These are phyloP conservation scores for Cyprinella venusta DNA, from an alignment of 2,797 vertebrate species.

Conservation along the genomic window DNA sequence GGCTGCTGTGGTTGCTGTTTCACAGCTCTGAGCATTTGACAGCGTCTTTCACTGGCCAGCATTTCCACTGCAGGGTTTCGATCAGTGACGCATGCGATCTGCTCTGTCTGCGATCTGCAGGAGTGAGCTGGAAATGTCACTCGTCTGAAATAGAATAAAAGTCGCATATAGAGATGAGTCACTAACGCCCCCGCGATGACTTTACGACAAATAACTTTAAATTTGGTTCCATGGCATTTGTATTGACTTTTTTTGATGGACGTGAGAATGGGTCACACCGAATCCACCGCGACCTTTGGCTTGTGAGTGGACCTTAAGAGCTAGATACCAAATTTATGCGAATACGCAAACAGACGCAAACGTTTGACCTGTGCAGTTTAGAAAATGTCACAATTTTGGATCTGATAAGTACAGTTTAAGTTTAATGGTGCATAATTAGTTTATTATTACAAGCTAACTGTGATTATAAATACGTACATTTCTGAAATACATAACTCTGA, in stretches of 20 bases:
- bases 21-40: slow-evolving; percentile 64
- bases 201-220: slow-evolving; percentile 26
- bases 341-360: not conserved
- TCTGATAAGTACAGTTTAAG: not conserved
- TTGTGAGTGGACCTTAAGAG: not conserved
- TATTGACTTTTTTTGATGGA: not conserved
- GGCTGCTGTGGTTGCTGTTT: slow-evolving; percentile 65
- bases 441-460: not conserved
- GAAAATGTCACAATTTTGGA: not conserved
- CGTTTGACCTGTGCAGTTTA: not conserved
- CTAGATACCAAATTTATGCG: not conserved
- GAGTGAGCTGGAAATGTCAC: slow-evolving; percentile 53
- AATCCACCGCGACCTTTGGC: not conserved
- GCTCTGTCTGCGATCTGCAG: slow-evolving; percentile 15
- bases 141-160: slow-evolving; percentile 44
- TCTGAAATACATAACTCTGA: no score
- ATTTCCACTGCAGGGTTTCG: slow-evolving; percentile 60
- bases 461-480: no score
- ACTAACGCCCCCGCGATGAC: slow-evolving; percentile 19
- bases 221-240: not conserved
- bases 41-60: slow-evolving; percentile 38
- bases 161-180: slow-evolving; percentile 50
- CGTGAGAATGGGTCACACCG: not conserved
- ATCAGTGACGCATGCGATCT: slow-evolving; percentile 68
- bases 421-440: not conserved